These are phyloP conservation scores for Cheirogaleus medius DNA, from an alignment of 2,113 vertebrate species.

Conservation along the genomic window DNA sequence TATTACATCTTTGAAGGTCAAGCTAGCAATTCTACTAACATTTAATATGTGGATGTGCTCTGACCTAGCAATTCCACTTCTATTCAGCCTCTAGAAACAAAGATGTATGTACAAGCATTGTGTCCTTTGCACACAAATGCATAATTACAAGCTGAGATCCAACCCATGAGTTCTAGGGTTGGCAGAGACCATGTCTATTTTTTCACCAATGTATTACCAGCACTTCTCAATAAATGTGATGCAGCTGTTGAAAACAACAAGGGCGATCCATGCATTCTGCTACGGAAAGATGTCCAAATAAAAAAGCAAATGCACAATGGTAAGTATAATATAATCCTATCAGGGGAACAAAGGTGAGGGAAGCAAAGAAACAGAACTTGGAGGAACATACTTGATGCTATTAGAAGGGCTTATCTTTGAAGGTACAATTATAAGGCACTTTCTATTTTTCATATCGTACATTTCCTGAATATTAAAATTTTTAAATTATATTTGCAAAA, in stretches of 20 bases:
- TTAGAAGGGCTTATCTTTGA: background rate
- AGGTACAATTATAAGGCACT: background rate
- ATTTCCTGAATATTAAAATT: background rate
- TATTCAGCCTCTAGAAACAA: background rate
- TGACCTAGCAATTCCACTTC: slow-evolving; percentile 15
- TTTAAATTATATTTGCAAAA: background rate
- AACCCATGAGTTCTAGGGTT: background rate
- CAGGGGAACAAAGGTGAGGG: background rate
- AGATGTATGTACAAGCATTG: background rate
- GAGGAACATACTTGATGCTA: background rate
- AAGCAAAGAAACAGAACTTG: background rate
- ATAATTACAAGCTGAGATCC: slow-evolving; percentile 4
- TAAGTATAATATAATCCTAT: background rate
- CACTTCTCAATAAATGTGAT: background rate
- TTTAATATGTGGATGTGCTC: background rate
- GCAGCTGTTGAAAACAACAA: slow-evolving; percentile 13
- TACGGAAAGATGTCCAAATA: background rate
- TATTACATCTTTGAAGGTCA: slow-evolving; percentile 16
- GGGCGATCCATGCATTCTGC: background rate
- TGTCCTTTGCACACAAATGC: background rate
- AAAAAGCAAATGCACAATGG: background rate
- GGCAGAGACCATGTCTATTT: background rate
- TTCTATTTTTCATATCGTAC: background rate
- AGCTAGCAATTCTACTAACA: slow-evolving; percentile 11
- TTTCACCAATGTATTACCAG: background rate